Base-by-base conservation (phyloP, 2,888 invertebrate genomes). In the Bombyx huttoni region DNA sequence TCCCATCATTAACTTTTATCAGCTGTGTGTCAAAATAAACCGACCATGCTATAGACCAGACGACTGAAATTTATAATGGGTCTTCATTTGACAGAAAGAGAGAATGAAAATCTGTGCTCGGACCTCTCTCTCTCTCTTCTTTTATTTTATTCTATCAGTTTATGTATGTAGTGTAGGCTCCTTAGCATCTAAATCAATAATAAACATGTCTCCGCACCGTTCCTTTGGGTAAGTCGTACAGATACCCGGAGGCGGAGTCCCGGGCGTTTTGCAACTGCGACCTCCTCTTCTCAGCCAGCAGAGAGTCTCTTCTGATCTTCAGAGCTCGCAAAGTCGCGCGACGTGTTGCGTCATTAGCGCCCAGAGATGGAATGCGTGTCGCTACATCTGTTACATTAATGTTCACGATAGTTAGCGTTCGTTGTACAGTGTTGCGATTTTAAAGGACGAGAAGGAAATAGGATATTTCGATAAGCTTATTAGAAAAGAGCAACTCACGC, bases 291-390 rank as follows among this genome's bases (percentile, higher is more conserved):
- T 94, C 91, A 0, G 77, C 78, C 0, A 94, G 90, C 34, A 96
- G 92, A 0, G 96, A 96, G 69, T 95, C 94, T 48, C 96, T 91
- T 7, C 97, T 89, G 2, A 94, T 92, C 78, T 94, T 94, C 50
- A 97, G 78, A 0, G 96, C 96, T 60, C 94, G 93, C 64, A 94
- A 92, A 0, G 96, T 95, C 60, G 95, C 95, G 50, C 94, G 91
- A 12, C 91, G 89, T 51, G 90, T 89, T 89, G 60, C 91, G 89
- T 60, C 89, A 90, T 74, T 70, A 1, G 65, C 73, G 47, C 81
- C 80, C 59, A 85, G 62, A 0, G 83, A 78, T 2, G 84, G 72
- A 50, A 85, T 55, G 0, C 81, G 78, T 0, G 74, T 61, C 46
- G 78, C 64, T 56, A 75, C 64, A 10, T 65, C 82, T 79, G 55